A percentile compares a stretch with the other conserved stretches of the same genome.
Evolutionary conservation across 2,888 invertebrate genomes (phyloP).

Genomic region (Rotaria socialis): DNA sequence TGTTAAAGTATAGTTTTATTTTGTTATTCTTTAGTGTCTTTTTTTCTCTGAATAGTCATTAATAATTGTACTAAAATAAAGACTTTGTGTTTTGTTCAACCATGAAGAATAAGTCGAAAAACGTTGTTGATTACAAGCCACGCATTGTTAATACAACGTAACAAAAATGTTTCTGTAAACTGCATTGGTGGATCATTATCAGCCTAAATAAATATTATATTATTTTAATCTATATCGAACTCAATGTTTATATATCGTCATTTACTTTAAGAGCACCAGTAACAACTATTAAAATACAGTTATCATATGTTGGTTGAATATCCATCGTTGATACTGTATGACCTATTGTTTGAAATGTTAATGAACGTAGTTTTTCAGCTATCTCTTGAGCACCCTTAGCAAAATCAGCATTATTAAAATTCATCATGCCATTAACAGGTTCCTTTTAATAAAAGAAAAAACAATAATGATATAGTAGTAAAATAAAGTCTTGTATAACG

Average conservation of each 20-base stretch:
- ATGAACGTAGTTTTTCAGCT: conserved; percentile 17
- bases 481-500: neutral
- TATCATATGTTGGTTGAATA: conserved; percentile 44
- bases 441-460: neutral
- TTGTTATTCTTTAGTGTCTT: too few relatives aligned
- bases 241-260: neutral
- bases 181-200: conserved; percentile 46
- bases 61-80: neutral
- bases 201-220: conserved; percentile 18
- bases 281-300: conserved; percentile 42
- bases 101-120: conserved; percentile 44
- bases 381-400: conserved; percentile 1
- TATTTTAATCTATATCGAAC: neutral
- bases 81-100: neutral
- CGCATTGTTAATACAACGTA: conserved; percentile 36
- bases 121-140: conserved; percentile 46
- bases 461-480: neutral
- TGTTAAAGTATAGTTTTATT: neutral
- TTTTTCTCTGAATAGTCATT: neutral
- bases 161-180: conserved; percentile 44
- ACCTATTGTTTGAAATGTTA: conserved; percentile 46
- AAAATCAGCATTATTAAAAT: neutral
- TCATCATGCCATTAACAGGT: neutral
- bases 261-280: conserved; percentile 37
- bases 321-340: conserved; percentile 42